These are phyloP conservation scores for Mormyrus proboscirostris DNA, from an alignment of 2,797 vertebrate species.

Conservation along the genomic window DNA sequence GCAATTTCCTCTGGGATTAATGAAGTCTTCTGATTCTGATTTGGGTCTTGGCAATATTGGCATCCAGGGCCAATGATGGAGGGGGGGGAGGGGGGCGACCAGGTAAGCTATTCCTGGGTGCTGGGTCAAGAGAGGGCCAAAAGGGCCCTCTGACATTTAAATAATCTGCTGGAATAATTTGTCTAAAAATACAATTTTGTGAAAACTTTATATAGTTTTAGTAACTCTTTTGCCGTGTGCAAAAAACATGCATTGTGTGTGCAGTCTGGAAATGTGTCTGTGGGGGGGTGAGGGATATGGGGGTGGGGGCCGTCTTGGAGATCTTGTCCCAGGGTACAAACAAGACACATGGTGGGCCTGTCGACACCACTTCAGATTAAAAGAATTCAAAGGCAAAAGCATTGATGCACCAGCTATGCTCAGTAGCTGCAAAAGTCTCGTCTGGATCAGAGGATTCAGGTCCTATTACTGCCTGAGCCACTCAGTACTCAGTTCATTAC, in stretches of 20 bases:
- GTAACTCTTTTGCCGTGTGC: background rate
- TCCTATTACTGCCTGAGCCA: no score
- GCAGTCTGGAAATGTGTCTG: background rate
- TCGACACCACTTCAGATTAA: background rate
- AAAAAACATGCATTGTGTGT: background rate
- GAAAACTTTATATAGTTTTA: no score
- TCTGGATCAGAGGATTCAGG: background rate
- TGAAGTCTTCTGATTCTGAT: background rate
- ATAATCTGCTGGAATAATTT: background rate
- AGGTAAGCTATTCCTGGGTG: no score
- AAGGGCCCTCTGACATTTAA: background rate
- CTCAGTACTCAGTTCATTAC: no score
- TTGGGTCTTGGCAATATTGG: background rate
- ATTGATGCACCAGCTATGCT: background rate
- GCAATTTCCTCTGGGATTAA: no score
- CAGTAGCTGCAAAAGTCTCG: background rate
- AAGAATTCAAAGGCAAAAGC: background rate
- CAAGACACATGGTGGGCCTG: background rate
- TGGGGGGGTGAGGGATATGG: background rate
- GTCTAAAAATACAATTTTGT: no score
- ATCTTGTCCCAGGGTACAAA: background rate
- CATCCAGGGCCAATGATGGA: background rate
- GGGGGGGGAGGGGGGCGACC: no score
- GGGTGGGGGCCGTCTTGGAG: background rate
- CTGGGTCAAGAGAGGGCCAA: no score